These are phyloP conservation scores for Quadroppia sp. DNA, from an alignment of 2,888 invertebrate genomes.

Conservation along the genomic window DNA sequence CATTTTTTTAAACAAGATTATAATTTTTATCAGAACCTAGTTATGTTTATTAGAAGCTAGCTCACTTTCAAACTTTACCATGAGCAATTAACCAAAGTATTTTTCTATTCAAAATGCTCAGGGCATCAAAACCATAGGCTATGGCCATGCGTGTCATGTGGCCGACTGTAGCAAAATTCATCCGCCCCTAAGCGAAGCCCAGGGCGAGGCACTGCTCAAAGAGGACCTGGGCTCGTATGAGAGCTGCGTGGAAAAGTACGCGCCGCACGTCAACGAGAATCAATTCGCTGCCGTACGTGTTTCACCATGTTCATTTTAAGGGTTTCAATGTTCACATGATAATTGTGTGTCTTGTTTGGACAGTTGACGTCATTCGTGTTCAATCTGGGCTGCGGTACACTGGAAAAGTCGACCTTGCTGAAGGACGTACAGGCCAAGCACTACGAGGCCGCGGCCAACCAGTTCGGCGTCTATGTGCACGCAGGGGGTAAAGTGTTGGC, in stretches of 20 bases:
- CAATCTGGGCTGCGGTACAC: constrained; percentile 20
- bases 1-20: no score
- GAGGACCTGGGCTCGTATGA: constrained; percentile 9
- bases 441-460: neutral
- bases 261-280: constrained; percentile 1
- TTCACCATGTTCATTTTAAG: no score
- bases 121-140: constrained; percentile 24
- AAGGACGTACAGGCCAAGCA: neutral
- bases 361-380: neutral
- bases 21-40: no score
- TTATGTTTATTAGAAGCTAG: no score
- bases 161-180: neutral
- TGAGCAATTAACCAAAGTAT: neutral
- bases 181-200: neutral
- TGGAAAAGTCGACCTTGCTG: neutral
- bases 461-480: neutral
- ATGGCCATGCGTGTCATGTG: neutral
- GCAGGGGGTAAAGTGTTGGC: neutral
- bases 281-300: constrained; percentile 11
- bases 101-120: no score
- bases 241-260: neutral
- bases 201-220: neutral
- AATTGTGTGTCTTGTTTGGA: neutral
- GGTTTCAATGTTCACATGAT: neutral
- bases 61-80: no score